Evolutionary conservation across 64 coral and sea anemone genomes (phyloP), one percentile per base, ranked within the genome.

Genomic region (Montipora capricornis): DNA sequence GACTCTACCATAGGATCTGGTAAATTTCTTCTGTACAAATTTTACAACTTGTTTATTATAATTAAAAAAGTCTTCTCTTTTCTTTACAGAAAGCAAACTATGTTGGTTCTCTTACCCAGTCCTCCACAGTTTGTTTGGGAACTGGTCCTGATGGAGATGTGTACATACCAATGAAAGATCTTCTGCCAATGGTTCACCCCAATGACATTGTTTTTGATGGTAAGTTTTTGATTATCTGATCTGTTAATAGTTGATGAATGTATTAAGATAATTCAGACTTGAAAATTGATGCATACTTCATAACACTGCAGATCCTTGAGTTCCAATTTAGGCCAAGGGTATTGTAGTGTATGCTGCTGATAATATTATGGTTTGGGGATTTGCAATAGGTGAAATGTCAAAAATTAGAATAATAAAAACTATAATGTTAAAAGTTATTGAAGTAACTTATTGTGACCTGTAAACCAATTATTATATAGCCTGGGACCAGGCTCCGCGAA

Each of bases 181-280:
- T 99, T 12, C 89, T 99, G 14, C 98, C 98, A 13, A 99, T 99
- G 98, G 98, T 99, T 68, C 48, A 99, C 44, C 98, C 98, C 61
- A 93, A 99, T 92, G 92, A 96, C 55, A 99, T 99, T 61, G 79
- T 99, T 16, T 99, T 99, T 91, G 98, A 99, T 94, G 98, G 93
- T 95, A 85, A 57, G 93, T 75, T 13, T 20, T 64, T 61, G 6
- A 66, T 2, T 64, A 48, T 48, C 45, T 49, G 48, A 37, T 64
- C 15, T 59, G 24, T 29, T 5, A 29, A 10, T 45, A 14, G 37
- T 37, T 67, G 62, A 12, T 67, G 8, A 13, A 5, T 55, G 6
- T 55, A 55, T 5, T 7, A 55, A 2, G 37, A 37, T 37, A 37
- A 37, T 37, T 37, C 37, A 37, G 37, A 2, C 37, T 37, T 37